Percentiles rank a stretch among this genome's conserved stretches.
These are phyloP conservation scores for Cephus rjabovi DNA, from an alignment of 2,888 invertebrate genomes.

Conservation along the genomic window DNA sequence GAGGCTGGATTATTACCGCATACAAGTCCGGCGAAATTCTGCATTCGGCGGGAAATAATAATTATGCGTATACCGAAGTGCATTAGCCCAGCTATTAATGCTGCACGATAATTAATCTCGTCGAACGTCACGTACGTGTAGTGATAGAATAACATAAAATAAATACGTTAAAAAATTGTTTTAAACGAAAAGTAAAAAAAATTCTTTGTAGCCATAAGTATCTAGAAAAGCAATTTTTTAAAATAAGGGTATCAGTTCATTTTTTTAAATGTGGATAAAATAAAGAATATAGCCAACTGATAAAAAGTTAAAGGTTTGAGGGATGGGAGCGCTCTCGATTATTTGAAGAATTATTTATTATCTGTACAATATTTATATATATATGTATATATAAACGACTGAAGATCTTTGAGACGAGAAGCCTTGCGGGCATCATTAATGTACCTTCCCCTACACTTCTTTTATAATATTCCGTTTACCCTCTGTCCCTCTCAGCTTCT, in stretches of 20 bases:
- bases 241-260: not conserved
- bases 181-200: not conserved
- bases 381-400: not conserved
- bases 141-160: not conserved
- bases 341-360: conserved; percentile 22
- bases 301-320: not conserved
- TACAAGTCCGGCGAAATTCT: not conserved
- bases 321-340: not conserved
- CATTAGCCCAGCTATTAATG: not conserved
- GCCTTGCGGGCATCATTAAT: conserved; percentile 61
- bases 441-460: conserved; percentile 33
- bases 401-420: conserved; percentile 33
- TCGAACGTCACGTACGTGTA: not conserved
- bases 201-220: not conserved
- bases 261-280: not conserved
- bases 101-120: not conserved
- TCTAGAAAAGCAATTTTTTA: not conserved
- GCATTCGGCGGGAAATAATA: not conserved
- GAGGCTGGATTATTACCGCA: not conserved
- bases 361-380: conserved; percentile 11
- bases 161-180: not conserved
- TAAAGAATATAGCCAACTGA: not conserved
- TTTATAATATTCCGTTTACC: conserved; percentile 33
- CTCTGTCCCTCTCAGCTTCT: conserved; percentile 5
- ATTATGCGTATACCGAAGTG: not conserved